Evolutionary conservation across 2,888 invertebrate genomes (phyloP).

Genomic region (Saturnia japonica): DNA sequence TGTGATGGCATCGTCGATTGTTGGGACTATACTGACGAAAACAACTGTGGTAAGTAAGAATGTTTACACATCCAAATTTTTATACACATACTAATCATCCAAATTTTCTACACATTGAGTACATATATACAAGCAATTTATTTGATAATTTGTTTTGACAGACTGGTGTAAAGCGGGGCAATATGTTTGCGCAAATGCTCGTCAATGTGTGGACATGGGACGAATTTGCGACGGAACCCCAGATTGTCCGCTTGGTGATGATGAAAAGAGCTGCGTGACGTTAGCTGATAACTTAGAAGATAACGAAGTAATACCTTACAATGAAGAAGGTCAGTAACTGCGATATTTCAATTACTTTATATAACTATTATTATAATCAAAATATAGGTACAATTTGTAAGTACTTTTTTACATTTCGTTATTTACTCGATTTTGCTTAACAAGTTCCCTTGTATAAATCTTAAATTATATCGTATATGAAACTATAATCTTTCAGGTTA

Average conservation of each 20-base stretch:
- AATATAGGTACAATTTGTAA: background rate
- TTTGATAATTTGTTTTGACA: constrained; percentile 50
- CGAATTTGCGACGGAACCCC: constrained; percentile 87
- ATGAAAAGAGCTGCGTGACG: constrained; percentile 88
- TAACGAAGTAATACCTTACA: constrained; percentile 83
- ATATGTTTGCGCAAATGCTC: constrained; percentile 88
- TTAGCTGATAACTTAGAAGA: constrained; percentile 80
- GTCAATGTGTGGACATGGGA: constrained; percentile 84
- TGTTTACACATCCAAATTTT: background rate
- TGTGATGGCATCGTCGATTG: constrained; percentile 91
- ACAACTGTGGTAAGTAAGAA: constrained; percentile 84
- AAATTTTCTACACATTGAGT: background rate
- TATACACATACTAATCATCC: background rate
- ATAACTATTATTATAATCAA: background rate
- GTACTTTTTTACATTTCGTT: background rate
- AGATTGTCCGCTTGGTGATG: constrained; percentile 88
- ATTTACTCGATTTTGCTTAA: background rate
- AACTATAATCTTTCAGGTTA: constrained; percentile 74
- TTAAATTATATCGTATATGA: background rate
- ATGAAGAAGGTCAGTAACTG: constrained; percentile 77
- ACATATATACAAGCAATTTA: background rate
- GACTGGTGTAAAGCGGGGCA: constrained; percentile 88
- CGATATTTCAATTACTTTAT: background rate
- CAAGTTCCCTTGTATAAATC: background rate
- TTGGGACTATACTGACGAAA: constrained; percentile 90